A percentile compares a stretch with the other conserved stretches of the same genome.
Conservation (phyloP, 2,113 vertebrate genomes). For the Speoplatyrhinus poulsoni region DNA sequence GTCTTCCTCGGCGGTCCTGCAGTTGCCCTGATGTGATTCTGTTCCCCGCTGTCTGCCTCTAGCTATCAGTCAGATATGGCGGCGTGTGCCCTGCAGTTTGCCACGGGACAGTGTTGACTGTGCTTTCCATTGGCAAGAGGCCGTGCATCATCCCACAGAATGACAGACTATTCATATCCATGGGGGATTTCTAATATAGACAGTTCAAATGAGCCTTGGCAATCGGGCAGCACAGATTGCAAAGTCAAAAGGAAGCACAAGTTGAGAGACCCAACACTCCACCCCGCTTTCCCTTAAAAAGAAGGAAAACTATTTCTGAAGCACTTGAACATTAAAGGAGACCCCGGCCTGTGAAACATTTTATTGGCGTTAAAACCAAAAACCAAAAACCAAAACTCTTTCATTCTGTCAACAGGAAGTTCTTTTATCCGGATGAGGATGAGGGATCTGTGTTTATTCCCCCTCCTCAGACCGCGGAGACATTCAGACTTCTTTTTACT, state of each 20-base stretch:
- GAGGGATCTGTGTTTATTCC: conserved; percentile 37
- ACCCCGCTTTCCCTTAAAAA: conserved; percentile 2
- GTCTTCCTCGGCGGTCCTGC: conserved; percentile 37
- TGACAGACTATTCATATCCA: conserved; percentile 31
- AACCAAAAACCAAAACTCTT: conserved; percentile 27
- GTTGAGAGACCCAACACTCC: conserved; percentile 12
- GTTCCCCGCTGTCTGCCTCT: conserved; percentile 41
- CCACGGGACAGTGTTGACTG: conserved; percentile 35
- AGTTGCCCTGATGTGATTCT: conserved; percentile 58
- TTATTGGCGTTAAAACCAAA: conserved; percentile 19
- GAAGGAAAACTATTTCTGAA: conserved; percentile 2
- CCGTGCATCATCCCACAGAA: conserved; percentile 40
- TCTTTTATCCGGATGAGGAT: conserved; percentile 53
- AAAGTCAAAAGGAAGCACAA: conserved; percentile 35
- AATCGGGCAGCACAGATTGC: conserved; percentile 38
- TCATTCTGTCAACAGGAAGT: conserved; percentile 55
- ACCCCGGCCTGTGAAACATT: conserved; percentile 28
- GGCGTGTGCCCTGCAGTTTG: conserved; percentile 30
- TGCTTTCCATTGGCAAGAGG: background rate
- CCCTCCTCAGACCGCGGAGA: conserved; percentile 17
- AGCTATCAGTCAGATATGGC: conserved; percentile 51
- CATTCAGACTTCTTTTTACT: conserved; percentile 38
- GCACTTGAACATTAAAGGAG: conserved; percentile 41
- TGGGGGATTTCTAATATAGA: conserved; percentile 37
- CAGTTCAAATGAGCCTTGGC: conserved; percentile 36